phyloP scores from a whole-genome alignment of 2,113 vertebrate species.

The Stictonetta naevosa region DNA sequence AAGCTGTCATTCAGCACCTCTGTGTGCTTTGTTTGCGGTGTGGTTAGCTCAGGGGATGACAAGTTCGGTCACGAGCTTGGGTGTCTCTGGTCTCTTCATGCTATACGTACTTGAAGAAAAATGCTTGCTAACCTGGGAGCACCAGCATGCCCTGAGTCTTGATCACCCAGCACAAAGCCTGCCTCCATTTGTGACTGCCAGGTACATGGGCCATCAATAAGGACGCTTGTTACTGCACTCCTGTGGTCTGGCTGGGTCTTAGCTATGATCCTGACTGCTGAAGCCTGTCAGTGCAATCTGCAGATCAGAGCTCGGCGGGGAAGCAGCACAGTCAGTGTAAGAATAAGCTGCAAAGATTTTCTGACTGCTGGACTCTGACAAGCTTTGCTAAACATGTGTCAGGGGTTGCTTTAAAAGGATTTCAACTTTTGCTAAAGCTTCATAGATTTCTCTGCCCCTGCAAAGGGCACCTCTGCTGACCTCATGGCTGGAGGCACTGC shows the following conservation, averaged over 20 bases:
- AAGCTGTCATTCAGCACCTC: neutral
- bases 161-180: neutral
- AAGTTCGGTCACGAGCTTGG: neutral
- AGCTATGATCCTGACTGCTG: neutral
- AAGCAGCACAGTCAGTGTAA: neutral
- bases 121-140: neutral
- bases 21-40: accelerated
- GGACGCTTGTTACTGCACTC: accelerated
- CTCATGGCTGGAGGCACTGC: constrained; percentile 29
- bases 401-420: neutral
- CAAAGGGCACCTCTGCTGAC: constrained; percentile 59
- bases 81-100: neutral
- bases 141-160: neutral
- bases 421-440: constrained; percentile 4
- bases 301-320: neutral
- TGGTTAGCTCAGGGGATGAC: neutral
- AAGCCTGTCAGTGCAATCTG: neutral
- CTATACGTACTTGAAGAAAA: neutral
- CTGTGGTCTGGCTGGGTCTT: neutral
- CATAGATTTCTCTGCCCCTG: neutral
- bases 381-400: neutral
- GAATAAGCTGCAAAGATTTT: neutral
- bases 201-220: no score
- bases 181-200: neutral
- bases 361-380: neutral